Evolutionary conservation across 1,140 invertebrate genomes (phyloP), one percentile per base, ranked within the genome.

Genomic region (Temnothorax curvispinosus): DNA sequence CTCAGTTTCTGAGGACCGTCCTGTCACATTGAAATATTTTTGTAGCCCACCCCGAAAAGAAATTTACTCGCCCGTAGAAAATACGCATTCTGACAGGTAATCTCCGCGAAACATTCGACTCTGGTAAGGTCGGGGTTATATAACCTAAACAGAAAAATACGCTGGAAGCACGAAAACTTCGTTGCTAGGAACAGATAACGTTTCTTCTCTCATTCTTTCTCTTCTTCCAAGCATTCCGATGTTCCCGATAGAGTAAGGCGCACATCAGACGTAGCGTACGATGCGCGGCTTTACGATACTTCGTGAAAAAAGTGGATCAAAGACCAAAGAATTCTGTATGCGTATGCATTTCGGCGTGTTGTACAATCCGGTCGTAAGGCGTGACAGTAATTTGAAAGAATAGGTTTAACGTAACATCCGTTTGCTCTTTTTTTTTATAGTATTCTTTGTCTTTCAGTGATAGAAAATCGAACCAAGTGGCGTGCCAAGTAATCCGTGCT

Each of bases 11-110:
- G 67, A 71, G 18, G 44, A 69, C 38, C 18, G 54, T 69, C 65
- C 9, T 52, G 21, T 8, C 3, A 62, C 82, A 78, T 86, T 72
- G 84, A 78, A 87, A 65, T 47, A 71, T 82, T 69, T 87, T 87
- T 58, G 32, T 41, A 18, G 13, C 18, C 8, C 18, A 81, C n/a
- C 8, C 18, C 11, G 41, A 35, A 78, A 84, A 69, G 60, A 72
- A 88, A 90, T 85, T 90, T 87, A 76, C 65, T 80, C 18, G 56
- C 54, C 67, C 52, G 18, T 52, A 50, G 65, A 67, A 80, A 86
- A 90, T 77, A 87, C 67, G 74, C 85, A 91, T 88, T 85, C 74
- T 87, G 90, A 85, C 89, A 89, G 90, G 84, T 90, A 89, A 91
- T 91, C 89, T 90, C 71, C 41, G 80, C 78, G 84, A 81, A 87